Evolutionary conservation across 2,797 vertebrate species (phyloP).

Genomic region (Lithobates pipiens): DNA sequence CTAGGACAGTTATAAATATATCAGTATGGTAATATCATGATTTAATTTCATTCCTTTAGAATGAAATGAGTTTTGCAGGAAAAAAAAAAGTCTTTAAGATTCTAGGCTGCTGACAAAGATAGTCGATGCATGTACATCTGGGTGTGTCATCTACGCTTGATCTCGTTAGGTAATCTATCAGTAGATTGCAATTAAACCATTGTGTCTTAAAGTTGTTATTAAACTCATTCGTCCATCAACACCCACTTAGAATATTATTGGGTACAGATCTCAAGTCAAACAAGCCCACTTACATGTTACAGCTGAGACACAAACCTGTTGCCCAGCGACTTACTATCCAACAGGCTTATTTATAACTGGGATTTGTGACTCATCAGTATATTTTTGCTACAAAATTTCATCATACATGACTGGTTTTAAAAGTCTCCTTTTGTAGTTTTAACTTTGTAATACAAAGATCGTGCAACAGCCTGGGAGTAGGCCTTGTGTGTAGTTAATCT

Average conservation of each 20-base stretch:
- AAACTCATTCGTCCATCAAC: background rate
- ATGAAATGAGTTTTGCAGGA: background rate
- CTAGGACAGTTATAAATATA: background rate
- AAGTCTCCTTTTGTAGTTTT: background rate
- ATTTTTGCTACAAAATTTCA: background rate
- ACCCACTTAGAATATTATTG: background rate
- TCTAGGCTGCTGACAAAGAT: background rate
- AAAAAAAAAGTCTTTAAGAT: too few species aligned
- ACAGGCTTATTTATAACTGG: slow-evolving; percentile 3
- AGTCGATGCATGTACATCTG: background rate
- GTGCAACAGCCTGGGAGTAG: background rate
- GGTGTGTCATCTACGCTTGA: background rate
- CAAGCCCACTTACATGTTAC: background rate
- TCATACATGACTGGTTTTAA: background rate
- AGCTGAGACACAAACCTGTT: background rate
- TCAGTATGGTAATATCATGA: background rate
- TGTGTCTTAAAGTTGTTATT: background rate
- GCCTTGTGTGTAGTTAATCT: background rate
- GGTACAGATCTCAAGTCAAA: background rate
- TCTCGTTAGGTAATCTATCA: background rate
- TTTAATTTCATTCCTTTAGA: background rate
- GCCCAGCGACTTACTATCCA: slow-evolving; percentile 2
- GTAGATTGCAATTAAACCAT: background rate
- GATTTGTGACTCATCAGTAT: slow-evolving; percentile 8
- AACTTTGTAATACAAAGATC: background rate